Evolutionary conservation across 2,113 vertebrate species (phyloP).

Genomic region (Dromaius novaehollandiae): DNA sequence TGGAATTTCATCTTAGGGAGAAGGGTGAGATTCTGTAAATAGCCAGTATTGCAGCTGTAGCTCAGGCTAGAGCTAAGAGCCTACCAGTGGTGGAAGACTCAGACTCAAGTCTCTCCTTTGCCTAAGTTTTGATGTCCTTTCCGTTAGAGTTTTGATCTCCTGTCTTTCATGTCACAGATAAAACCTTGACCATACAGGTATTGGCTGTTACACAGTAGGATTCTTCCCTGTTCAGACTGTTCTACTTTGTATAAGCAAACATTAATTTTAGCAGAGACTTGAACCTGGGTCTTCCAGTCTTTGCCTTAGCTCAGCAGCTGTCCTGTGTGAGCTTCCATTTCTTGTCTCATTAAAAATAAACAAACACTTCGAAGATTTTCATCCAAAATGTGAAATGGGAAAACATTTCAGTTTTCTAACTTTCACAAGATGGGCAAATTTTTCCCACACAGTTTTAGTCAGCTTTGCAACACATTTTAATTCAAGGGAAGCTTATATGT

Average conservation of each 20-base stretch:
- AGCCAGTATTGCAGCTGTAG: background rate
- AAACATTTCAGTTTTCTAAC: background rate
- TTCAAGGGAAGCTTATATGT: background rate
- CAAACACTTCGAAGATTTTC: background rate
- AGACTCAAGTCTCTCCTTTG: background rate
- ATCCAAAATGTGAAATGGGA: background rate
- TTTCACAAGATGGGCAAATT: background rate
- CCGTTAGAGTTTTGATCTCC: background rate
- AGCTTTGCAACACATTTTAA: background rate
- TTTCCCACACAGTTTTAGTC: background rate
- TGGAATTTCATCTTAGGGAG: background rate
- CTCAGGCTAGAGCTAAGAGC: background rate
- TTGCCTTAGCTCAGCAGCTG: constrained; percentile 5
- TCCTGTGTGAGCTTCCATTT: background rate
- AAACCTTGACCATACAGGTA: background rate
- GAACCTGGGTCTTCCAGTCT: background rate
- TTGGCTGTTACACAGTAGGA: background rate
- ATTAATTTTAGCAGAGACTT: background rate
- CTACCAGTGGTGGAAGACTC: background rate
- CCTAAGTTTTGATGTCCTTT: background rate
- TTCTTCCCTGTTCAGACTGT: background rate
- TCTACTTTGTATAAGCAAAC: background rate
- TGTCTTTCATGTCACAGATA: background rate
- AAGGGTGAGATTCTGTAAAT: background rate
- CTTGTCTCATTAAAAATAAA: constrained; percentile 7